A percentile compares a stretch with the other conserved stretches of the same genome.
Evolutionary conservation across 2,113 vertebrate species (phyloP).

Genomic region (Oreocharis arfaki): DNA sequence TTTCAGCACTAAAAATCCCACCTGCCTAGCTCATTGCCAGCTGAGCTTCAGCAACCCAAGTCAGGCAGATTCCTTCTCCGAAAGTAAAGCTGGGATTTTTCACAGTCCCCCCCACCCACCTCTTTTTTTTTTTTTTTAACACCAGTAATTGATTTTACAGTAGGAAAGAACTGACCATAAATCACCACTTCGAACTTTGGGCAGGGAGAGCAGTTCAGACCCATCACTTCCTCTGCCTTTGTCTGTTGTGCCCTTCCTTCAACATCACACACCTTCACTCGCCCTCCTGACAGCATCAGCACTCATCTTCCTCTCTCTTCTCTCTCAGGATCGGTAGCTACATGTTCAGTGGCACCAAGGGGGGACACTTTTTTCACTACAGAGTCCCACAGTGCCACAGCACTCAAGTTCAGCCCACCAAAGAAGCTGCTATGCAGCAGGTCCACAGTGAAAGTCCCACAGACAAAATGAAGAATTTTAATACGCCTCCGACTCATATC

Average conservation of each 20-base stretch:
- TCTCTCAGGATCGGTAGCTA: neutral
- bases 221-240: neutral
- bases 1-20: neutral
- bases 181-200: neutral
- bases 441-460: neutral
- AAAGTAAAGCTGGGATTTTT: neutral
- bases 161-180: neutral
- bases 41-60: neutral
- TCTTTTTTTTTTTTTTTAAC: neutral
- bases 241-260: neutral
- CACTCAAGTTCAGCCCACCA: neutral
- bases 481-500: neutral
- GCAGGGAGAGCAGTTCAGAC: neutral
- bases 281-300: neutral
- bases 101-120: neutral
- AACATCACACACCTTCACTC: neutral
- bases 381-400: neutral
- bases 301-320: neutral
- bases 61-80: neutral
- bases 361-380: neutral
- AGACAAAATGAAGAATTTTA: neutral
- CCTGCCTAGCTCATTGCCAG: neutral
- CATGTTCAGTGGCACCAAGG: rapidly evolving
- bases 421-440: rapidly evolving
- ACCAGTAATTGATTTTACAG: neutral